These are phyloP conservation scores for Burhinus bistriatus DNA, from an alignment of 2,113 vertebrate species.

Conservation along the genomic window DNA sequence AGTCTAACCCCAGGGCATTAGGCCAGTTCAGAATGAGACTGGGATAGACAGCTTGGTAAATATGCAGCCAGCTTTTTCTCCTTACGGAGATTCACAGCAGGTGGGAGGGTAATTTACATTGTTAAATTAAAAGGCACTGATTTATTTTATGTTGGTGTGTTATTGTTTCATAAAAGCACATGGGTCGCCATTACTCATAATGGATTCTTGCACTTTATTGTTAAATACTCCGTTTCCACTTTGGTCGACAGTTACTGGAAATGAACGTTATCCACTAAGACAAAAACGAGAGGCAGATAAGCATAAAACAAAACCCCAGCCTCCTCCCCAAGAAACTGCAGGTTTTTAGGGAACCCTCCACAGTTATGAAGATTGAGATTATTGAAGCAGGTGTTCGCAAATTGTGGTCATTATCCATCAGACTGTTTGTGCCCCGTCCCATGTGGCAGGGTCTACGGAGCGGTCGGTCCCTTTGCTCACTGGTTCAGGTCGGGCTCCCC, in stretches of 20 bases:
- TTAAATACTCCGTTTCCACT: constrained; percentile 29
- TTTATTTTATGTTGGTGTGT: constrained; percentile 52
- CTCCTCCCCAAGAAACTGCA: not conserved
- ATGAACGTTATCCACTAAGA: not conserved
- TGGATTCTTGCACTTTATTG: constrained; percentile 11
- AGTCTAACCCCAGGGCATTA: constrained; percentile 50
- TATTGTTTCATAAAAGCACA: constrained; percentile 43
- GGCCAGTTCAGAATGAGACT: constrained; percentile 29
- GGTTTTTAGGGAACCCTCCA: not conserved
- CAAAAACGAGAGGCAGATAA: not conserved
- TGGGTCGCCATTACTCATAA: not conserved
- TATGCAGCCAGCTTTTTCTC: constrained; percentile 15
- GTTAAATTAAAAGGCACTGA: constrained; percentile 43
- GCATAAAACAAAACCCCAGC: not conserved
- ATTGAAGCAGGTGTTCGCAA: not conserved
- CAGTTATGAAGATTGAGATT: not conserved
- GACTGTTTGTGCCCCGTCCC: not conserved
- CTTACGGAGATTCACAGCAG: constrained; percentile 40
- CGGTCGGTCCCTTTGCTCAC: rapidly evolving
- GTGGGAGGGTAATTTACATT: constrained; percentile 48
- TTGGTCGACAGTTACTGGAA: constrained; percentile 29
- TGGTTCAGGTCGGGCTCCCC: not conserved
- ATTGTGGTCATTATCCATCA: not conserved
- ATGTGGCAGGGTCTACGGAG: not conserved
- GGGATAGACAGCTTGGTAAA: constrained; percentile 36